A percentile compares a stretch with the other conserved stretches of the same genome.
These are phyloP conservation scores for Acrossocheilus wenchowensis DNA, from an alignment of 2,797 vertebrate species.

Conservation along the genomic window DNA sequence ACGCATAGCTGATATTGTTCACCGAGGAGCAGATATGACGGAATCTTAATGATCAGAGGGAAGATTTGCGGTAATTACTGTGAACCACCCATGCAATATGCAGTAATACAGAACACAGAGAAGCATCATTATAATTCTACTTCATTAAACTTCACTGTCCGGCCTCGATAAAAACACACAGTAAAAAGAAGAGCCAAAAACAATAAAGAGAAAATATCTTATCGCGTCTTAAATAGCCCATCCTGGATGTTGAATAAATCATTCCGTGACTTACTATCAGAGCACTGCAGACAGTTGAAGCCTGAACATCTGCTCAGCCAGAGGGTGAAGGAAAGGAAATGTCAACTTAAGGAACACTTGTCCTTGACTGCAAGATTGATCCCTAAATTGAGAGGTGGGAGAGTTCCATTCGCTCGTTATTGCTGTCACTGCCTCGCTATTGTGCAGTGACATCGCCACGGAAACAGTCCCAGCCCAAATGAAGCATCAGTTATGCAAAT, in stretches of 20 bases:
- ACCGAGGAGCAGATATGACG: background rate
- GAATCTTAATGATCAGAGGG: background rate
- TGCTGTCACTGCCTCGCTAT: slow-evolving; percentile 55
- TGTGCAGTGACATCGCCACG: slow-evolving; percentile 61
- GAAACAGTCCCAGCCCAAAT: slow-evolving; percentile 55
- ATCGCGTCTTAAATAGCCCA: background rate
- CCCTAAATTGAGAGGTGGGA: slow-evolving; percentile 47
- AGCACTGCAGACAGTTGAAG: slow-evolving; percentile 11
- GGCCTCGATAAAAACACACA: background rate
- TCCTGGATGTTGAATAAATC: slow-evolving; percentile 2
- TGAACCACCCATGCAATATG: background rate
- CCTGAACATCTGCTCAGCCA: slow-evolving; percentile 15
- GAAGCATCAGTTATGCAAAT: slow-evolving; percentile 76
- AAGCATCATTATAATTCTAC: background rate
- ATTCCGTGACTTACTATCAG: background rate
- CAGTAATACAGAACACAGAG: background rate
- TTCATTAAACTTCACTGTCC: background rate
- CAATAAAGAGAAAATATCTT: background rate
- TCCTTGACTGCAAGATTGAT: slow-evolving; percentile 47
- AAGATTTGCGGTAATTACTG: background rate
- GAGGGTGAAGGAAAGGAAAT: slow-evolving; percentile 42
- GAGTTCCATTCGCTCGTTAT: slow-evolving; percentile 35
- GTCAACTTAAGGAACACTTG: slow-evolving; percentile 34
- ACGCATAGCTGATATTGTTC: background rate
- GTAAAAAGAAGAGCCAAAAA: background rate